phyloP scores from a whole-genome alignment of 2,888 invertebrate genomes.

The Carterocephalus palaemon region DNA sequence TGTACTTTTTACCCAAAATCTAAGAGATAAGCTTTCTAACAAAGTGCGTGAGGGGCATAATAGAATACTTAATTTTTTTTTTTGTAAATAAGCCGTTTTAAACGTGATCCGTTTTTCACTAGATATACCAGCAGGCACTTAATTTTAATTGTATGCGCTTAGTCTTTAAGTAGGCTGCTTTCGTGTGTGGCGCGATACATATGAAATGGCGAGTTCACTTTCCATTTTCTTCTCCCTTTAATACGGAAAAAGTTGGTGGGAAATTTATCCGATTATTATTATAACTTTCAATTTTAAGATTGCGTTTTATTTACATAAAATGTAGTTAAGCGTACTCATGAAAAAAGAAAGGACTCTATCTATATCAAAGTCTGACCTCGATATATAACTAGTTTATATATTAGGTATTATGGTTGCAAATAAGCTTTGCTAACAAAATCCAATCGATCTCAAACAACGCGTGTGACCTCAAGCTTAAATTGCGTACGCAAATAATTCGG shows the following conservation, averaged over 20 bases:
- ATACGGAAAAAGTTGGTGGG: too few species aligned
- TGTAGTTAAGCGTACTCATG: too few species aligned
- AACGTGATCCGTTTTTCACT: conserved; percentile 15
- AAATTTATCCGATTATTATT: too few species aligned
- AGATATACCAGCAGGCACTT: conserved; percentile 5
- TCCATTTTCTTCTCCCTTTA: conserved; percentile 9
- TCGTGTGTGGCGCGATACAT: conserved; percentile 17
- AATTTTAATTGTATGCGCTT: conserved; percentile 23
- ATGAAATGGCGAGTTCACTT: conserved; percentile 16
- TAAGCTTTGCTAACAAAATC: not conserved
- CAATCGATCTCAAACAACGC: conserved; percentile 15
- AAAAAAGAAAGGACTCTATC: too few species aligned
- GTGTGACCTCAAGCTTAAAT: conserved; percentile 9
- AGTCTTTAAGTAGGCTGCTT: conserved; percentile 16
- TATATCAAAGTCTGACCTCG: too few species aligned
- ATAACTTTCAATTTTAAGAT: too few species aligned
- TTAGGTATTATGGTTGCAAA: not conserved
- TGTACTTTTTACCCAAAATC: conserved; percentile 2
- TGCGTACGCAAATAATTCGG: conserved; percentile 10
- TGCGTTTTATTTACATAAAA: too few species aligned
- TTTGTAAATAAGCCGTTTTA: conserved; percentile 9
- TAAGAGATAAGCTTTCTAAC: conserved; percentile 19
- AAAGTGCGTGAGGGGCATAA: conserved; percentile 14
- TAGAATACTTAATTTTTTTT: conserved; percentile 10
- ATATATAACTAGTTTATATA: too few species aligned